Percentiles rank a stretch among this genome's conserved stretches.
These are phyloP conservation scores for Alligator mississippiensis DNA, from an alignment of 2,113 vertebrate genomes.

Conservation along the genomic window DNA sequence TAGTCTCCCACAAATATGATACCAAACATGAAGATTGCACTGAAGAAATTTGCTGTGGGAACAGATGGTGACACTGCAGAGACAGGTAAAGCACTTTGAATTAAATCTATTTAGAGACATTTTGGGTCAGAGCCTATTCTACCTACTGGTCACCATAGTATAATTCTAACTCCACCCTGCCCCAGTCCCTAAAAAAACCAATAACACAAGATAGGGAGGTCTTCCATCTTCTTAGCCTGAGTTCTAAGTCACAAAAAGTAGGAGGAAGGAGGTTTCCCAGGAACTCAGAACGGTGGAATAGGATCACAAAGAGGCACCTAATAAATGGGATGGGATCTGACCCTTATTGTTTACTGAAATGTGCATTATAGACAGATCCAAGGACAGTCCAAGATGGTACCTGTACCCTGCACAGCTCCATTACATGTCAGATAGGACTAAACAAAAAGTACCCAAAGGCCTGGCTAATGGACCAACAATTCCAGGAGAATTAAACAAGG, in stretches of 20 bases:
- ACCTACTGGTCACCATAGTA: too few relatives aligned
- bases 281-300: too few relatives aligned
- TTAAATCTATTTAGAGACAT: accelerated
- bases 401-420: background rate
- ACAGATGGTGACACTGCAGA: background rate
- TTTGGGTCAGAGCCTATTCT: too few relatives aligned
- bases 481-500: background rate
- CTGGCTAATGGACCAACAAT: background rate
- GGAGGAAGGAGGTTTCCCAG: too few relatives aligned
- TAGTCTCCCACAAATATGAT: too few relatives aligned
- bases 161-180: too few relatives aligned
- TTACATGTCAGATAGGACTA: background rate
- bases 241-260: too few relatives aligned
- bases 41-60: accelerated
- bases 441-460: background rate
- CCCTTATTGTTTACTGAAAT: background rate
- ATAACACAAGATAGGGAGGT: too few relatives aligned
- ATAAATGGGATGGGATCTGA: too few relatives aligned
- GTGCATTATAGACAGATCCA: accelerated
- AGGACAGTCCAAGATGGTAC: background rate
- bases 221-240: too few relatives aligned
- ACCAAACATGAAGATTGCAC: background rate
- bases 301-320: too few relatives aligned
- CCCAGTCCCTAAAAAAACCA: too few relatives aligned
- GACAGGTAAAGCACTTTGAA: background rate